These are phyloP conservation scores for Diglossa brunneiventris DNA, from an alignment of 2,113 vertebrate species.

Conservation along the genomic window DNA sequence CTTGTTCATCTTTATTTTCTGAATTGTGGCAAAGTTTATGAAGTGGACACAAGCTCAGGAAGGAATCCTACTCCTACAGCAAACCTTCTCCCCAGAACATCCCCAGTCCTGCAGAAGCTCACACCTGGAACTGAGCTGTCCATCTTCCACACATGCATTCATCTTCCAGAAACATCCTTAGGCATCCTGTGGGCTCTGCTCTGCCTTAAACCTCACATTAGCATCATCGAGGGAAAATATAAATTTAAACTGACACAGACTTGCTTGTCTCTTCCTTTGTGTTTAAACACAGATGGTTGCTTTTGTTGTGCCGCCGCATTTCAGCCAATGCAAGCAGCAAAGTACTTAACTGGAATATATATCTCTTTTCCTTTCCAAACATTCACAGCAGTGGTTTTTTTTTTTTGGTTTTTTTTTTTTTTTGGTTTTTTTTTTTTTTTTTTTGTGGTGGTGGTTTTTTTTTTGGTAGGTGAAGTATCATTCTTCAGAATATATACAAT, in stretches of 20 bases:
- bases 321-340: conserved; percentile 22
- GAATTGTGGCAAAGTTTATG: neutral
- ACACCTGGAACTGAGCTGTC: neutral
- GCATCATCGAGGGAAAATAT: neutral
- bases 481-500: conserved; percentile 13
- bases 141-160: neutral
- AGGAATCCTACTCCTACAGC: neutral
- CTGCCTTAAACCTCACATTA: conserved; percentile 7
- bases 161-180: neutral
- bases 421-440: too few species aligned
- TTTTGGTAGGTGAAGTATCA: neutral
- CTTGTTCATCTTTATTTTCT: neutral
- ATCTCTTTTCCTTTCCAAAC: neutral
- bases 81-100: neutral
- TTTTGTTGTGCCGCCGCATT: conserved; percentile 19
- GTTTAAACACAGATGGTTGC: conserved; percentile 57
- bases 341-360: conserved; percentile 4
- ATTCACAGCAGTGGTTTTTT: neutral
- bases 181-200: neutral
- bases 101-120: neutral
- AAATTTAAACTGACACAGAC: conserved; percentile 38
- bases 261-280: conserved; percentile 47
- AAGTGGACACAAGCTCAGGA: neutral
- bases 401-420: neutral
- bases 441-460: neutral